Evolutionary conservation across 30 jellyfish, hydroid and myxozoan genomes (phyloP).

Genomic region (Nemopilema nomurai): DNA sequence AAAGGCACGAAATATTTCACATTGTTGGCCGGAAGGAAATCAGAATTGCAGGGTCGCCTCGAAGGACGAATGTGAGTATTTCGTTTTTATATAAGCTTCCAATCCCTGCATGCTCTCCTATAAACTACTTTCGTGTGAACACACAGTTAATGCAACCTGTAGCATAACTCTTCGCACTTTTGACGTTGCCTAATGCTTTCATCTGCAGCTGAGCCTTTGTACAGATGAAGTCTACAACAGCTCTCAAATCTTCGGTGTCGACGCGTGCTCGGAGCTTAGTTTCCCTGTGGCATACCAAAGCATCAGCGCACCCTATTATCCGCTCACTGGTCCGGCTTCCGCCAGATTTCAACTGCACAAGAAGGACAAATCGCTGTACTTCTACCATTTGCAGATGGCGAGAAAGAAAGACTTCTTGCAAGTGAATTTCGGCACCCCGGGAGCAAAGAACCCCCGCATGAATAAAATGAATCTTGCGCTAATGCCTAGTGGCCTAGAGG

Average conservation of each 20-base stretch:
- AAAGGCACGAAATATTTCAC: conserved; percentile 90
- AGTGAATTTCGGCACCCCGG: conserved; percentile 82
- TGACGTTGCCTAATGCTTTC: not conserved
- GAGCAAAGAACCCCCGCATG: conserved; percentile 56
- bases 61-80: conserved; percentile 71
- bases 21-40: conserved; percentile 60
- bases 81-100: not conserved
- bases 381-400: conserved; percentile 43
- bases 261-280: conserved; percentile 71
- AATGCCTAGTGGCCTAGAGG: conserved; percentile 54
- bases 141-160: too few relatives aligned
- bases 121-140: too few relatives aligned
- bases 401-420: conserved; percentile 68
- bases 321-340: conserved; percentile 94
- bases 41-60: conserved; percentile 64
- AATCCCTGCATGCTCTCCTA: not conserved
- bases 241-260: conserved; percentile 69
- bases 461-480: conserved; percentile 70
- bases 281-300: conserved; percentile 89
- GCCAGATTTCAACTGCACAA: conserved; percentile 66
- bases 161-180: too few relatives aligned
- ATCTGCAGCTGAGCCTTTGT: conserved; percentile 69
- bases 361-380: conserved; percentile 61
- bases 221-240: conserved; percentile 67
- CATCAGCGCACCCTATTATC: conserved; percentile 82